phyloP scores from a whole-genome alignment of 1,140 invertebrate species.

The Lasioglossum baleicum region DNA sequence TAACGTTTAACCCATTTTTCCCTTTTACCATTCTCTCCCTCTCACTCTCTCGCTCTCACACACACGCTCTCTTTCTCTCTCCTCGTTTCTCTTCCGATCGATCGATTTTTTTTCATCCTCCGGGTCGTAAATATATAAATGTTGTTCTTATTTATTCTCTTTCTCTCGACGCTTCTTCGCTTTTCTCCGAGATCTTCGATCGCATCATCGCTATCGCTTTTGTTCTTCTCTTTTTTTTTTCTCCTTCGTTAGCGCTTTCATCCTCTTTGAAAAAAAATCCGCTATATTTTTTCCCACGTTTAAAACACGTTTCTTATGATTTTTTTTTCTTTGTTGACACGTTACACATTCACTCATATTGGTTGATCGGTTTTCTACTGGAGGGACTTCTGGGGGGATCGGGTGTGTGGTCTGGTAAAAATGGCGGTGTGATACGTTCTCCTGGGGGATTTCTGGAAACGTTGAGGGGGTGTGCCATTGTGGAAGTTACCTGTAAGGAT shows the following conservation, averaged over 20 bases:
- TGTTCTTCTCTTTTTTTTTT: not conserved
- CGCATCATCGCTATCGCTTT: not conserved
- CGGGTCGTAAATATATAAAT: constrained; percentile 29
- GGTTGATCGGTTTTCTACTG: constrained; percentile 70
- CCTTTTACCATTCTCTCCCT: not conserved
- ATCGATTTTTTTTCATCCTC: constrained; percentile 28
- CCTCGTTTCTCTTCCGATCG: constrained; percentile 20
- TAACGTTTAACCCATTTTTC: constrained; percentile 30
- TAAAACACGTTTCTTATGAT: constrained; percentile 45
- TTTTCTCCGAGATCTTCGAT: not conserved
- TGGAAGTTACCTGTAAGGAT: constrained; percentile 17
- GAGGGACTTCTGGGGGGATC: constrained; percentile 33
- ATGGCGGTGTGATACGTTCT: not conserved
- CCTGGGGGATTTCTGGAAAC: not conserved
- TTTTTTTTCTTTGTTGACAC: constrained; percentile 40
- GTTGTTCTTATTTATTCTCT: constrained; percentile 61
- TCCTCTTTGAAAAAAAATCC: constrained; percentile 46
- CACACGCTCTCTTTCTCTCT: no score
- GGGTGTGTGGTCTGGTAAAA: constrained; percentile 22
- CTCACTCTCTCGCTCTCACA: not conserved
- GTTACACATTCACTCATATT: constrained; percentile 77
- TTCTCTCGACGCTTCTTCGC: constrained; percentile 73
- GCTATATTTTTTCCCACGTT: constrained; percentile 61
- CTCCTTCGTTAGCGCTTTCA: not conserved
- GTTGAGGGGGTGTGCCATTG: constrained; percentile 30